Evolutionary conservation across 2,888 invertebrate species (phyloP).

Genomic region (Calameuta pallipes): DNA sequence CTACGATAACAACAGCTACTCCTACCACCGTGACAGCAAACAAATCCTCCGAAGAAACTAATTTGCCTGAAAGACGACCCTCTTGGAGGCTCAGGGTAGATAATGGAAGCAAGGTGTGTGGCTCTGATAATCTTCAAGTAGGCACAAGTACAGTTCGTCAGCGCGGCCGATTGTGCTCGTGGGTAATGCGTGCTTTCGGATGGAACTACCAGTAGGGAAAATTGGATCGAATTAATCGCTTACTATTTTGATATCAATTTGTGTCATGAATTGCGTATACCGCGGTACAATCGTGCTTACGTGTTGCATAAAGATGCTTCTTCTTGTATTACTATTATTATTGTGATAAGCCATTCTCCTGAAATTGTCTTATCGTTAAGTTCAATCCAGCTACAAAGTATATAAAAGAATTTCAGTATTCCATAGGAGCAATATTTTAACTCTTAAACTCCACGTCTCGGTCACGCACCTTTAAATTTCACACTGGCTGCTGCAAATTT

Average conservation of each 20-base stretch:
- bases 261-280: background rate
- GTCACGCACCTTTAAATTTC: too few species aligned
- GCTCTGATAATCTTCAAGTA: constrained; percentile 45
- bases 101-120: constrained; percentile 86
- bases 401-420: background rate
- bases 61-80: constrained; percentile 81
- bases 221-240: background rate
- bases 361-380: background rate
- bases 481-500: too few species aligned
- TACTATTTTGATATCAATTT: background rate
- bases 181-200: constrained; percentile 50
- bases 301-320: background rate
- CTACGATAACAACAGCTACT: constrained; percentile 71
- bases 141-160: constrained; percentile 42
- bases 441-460: too few species aligned
- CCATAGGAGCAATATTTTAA: background rate
- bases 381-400: background rate
- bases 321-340: background rate
- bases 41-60: constrained; percentile 62
- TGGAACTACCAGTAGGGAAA: constrained; percentile 35
- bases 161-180: constrained; percentile 53
- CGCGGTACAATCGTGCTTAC: background rate
- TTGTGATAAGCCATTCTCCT: background rate
- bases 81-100: constrained; percentile 93
- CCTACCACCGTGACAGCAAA: constrained; percentile 68